A percentile compares a stretch with the other conserved stretches of the same genome.
Conservation (phyloP, 2,888 invertebrate species). For the Sussaba pulchella region DNA sequence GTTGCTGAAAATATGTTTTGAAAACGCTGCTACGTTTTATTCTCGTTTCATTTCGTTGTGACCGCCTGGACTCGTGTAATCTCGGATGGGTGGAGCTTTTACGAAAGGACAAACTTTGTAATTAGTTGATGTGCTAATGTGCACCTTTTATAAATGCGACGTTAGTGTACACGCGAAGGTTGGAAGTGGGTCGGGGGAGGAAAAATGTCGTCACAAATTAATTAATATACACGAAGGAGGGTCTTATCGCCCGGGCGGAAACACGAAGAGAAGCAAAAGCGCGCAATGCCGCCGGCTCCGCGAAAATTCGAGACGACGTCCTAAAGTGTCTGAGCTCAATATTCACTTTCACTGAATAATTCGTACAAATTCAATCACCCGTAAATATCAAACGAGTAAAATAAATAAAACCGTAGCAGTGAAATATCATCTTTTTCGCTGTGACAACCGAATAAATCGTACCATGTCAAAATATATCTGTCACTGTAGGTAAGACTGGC, state of each 20-base stretch:
- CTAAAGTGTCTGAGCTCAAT: background rate
- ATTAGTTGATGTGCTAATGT: constrained; percentile 59
- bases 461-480: no score
- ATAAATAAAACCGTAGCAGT: no score
- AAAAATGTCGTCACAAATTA: constrained; percentile 51
- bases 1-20: background rate
- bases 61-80: background rate
- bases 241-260: constrained; percentile 10
- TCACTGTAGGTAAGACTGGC: no score
- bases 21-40: background rate
- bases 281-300: background rate
- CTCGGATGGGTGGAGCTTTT: constrained; percentile 7
- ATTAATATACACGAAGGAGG: constrained; percentile 40
- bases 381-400: no score
- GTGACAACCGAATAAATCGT: no score
- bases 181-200: background rate
- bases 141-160: constrained; percentile 27
- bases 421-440: no score
- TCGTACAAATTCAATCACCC: background rate
- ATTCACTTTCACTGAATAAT: background rate
- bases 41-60: background rate
- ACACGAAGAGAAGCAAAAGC: background rate
- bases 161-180: constrained; percentile 9
- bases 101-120: constrained; percentile 15
- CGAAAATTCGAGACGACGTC: background rate